Evolutionary conservation across 2,888 invertebrate genomes (phyloP).

Genomic region (Ophion obscuratus): DNA sequence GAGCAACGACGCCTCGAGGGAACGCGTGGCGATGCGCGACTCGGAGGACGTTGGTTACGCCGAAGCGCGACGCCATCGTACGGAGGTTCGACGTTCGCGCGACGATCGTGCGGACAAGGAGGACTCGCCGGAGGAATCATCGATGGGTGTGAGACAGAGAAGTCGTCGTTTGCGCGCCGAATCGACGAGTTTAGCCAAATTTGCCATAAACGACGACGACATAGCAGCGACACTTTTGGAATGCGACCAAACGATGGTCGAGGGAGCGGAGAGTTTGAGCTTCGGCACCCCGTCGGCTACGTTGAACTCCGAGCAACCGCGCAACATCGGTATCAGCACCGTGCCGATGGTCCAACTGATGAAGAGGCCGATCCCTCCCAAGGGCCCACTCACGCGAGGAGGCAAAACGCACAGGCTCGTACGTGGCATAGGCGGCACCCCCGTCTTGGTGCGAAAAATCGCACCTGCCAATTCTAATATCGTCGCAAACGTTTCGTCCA

Average conservation of each 20-base stretch:
- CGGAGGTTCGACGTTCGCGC: neutral
- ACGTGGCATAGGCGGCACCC: slow-evolving; percentile 41
- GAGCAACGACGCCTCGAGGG: neutral
- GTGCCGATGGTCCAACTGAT: slow-evolving; percentile 74
- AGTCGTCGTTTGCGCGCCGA: slow-evolving; percentile 38
- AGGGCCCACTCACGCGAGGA: slow-evolving; percentile 41
- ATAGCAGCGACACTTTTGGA: slow-evolving; percentile 69
- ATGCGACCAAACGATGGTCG: slow-evolving; percentile 79
- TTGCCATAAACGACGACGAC: slow-evolving; percentile 65
- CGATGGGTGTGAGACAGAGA: slow-evolving; percentile 17
- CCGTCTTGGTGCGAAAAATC: slow-evolving; percentile 60
- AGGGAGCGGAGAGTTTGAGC: slow-evolving; percentile 71
- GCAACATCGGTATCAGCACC: slow-evolving; percentile 68
- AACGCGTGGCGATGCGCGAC: neutral
- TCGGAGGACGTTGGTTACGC: neutral
- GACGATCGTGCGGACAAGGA: neutral
- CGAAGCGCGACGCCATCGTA: neutral
- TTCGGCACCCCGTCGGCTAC: slow-evolving; percentile 24
- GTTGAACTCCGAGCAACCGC: slow-evolving; percentile 25
- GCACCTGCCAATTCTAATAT: slow-evolving; percentile 32
- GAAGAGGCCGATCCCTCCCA: slow-evolving; percentile 58
- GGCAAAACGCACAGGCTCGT: slow-evolving; percentile 55
- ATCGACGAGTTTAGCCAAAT: slow-evolving; percentile 14
- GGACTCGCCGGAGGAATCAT: slow-evolving; percentile 35
- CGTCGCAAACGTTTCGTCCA: neutral